Evolutionary conservation across 2,888 invertebrate species (phyloP).

Genomic region (Lamellibrachia satsuma): DNA sequence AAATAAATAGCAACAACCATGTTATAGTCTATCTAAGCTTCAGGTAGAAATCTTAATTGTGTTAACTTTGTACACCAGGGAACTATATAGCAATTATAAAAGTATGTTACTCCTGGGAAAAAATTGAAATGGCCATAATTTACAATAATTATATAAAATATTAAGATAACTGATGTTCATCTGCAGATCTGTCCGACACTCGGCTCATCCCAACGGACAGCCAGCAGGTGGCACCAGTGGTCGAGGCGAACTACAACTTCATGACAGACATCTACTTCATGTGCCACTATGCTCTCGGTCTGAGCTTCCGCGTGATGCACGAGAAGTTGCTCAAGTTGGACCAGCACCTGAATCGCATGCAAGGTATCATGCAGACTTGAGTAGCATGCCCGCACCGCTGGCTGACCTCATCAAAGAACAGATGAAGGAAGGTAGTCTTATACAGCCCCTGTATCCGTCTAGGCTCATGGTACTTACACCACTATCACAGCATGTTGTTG

Average conservation of each 20-base stretch:
- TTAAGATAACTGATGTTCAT: neutral
- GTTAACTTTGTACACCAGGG: too few species aligned
- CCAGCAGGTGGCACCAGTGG: neutral
- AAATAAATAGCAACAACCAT: too few species aligned
- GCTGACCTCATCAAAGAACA: conserved; percentile 64
- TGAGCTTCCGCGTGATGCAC: conserved; percentile 71
- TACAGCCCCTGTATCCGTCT: neutral
- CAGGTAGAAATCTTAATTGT: too few species aligned
- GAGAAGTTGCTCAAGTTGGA: conserved; percentile 62
- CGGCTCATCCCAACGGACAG: neutral
- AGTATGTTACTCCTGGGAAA: too few species aligned
- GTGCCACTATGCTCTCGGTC: conserved; percentile 85
- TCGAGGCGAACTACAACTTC: conserved; percentile 69
- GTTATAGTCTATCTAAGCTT: too few species aligned
- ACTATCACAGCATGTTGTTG: conserved; percentile 28
- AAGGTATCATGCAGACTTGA: conserved; percentile 76
- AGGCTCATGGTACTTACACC: neutral
- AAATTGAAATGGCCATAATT: neutral
- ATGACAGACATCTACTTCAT: conserved; percentile 91
- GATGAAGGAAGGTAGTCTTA: conserved; percentile 58
- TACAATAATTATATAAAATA: neutral
- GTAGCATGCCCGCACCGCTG: conserved; percentile 68
- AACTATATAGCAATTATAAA: too few species aligned
- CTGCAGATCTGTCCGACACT: neutral
- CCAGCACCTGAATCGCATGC: conserved; percentile 75